phyloP scores from a whole-genome alignment of 1,140 invertebrate species.

The Mya arenaria region DNA sequence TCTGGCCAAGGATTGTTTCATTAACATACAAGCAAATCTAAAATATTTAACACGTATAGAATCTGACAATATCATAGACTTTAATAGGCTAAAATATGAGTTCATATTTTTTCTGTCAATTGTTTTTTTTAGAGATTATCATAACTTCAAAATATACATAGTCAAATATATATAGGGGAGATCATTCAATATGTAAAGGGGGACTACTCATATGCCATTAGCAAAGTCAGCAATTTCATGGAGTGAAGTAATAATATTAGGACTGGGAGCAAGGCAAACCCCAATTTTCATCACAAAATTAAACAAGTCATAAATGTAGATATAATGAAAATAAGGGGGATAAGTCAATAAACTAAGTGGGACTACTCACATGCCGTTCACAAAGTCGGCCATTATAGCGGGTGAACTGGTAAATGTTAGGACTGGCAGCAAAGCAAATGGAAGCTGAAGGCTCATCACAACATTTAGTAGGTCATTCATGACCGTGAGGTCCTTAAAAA shows the following conservation, averaged over 20 bases:
- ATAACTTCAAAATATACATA: no score
- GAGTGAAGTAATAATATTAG: constrained; percentile 91
- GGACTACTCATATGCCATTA: constrained; percentile 76
- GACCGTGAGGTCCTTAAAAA: constrained; percentile 85
- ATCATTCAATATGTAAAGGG: background rate
- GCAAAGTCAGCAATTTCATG: constrained; percentile 86
- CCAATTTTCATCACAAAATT: constrained; percentile 95
- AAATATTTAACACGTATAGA: no score
- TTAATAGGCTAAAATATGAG: no score
- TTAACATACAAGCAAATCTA: no score
- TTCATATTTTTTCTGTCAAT: no score
- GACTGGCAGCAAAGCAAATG: constrained; percentile 89
- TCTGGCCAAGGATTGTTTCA: no score
- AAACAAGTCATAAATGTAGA: constrained; percentile 95
- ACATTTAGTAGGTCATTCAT: constrained; percentile 97
- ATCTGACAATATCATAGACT: no score
- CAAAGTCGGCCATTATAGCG: constrained; percentile 86
- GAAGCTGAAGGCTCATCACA: constrained; percentile 91
- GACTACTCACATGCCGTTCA: constrained; percentile 76
- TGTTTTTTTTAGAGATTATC: no score
- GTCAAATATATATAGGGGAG: no score
- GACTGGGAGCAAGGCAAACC: constrained; percentile 89
- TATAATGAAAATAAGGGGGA: no score
- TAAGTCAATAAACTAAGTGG: background rate
- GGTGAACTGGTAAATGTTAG: constrained; percentile 92